These are phyloP conservation scores for Actinostola sp. DNA, from an alignment of 92 coral and sea anemone species.

Conservation along the genomic window DNA sequence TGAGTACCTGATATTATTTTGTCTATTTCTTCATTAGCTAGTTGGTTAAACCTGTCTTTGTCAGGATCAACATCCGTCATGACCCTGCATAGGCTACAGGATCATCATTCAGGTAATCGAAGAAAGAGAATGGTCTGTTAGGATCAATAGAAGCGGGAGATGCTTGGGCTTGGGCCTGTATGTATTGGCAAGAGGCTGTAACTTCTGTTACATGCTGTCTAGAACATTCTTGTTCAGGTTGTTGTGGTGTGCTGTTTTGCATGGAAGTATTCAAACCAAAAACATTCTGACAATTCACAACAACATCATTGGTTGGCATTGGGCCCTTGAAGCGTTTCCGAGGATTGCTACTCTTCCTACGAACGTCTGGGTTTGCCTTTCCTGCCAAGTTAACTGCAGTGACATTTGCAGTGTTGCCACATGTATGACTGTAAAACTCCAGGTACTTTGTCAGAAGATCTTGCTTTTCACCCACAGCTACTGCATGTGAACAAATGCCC, in stretches of 20 bases:
- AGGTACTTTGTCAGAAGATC: conserved; percentile 33
- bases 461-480: conserved; percentile 60
- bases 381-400: conserved; percentile 55
- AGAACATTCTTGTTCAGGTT: no score
- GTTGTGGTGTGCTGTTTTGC: conserved; percentile 1
- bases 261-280: conserved; percentile 15
- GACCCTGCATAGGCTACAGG: no score
- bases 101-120: conserved; percentile 15
- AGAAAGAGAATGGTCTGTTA: conserved; percentile 19
- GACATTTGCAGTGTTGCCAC: conserved; percentile 34
- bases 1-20: no score
- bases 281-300: conserved; percentile 43
- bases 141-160: conserved; percentile 1
- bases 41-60: no score
- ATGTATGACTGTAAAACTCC: conserved; percentile 17
- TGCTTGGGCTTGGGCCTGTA: neutral
- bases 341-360: conserved; percentile 49
- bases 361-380: conserved; percentile 47
- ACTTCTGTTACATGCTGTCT: no score
- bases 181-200: no score
- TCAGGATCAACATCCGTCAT: no score
- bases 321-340: conserved; percentile 56
- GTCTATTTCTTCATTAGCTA: no score
- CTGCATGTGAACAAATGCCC: conserved; percentile 51
- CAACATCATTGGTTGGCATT: conserved; percentile 40